Percentiles rank a stretch among this genome's conserved stretches.
Conservation (phyloP, 2,797 vertebrate genomes). For the Urophycis tenuis region DNA sequence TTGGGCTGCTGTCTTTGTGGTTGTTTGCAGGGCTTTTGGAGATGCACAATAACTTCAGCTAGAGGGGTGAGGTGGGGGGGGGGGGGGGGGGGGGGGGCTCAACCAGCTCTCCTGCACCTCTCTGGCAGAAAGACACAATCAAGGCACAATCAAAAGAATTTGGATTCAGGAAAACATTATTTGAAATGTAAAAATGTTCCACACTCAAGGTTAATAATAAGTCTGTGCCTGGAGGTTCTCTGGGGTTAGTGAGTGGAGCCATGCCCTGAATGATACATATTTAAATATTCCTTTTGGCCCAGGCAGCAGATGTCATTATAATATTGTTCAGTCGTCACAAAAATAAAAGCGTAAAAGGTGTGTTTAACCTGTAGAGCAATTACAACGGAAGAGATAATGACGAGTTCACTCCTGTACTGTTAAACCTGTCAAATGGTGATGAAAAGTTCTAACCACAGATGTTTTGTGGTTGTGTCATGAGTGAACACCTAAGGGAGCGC, state of each 20-base stretch:
- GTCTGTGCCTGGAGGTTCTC: neutral
- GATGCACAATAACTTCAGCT: constrained; percentile 9
- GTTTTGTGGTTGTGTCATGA: neutral
- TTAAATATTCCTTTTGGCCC: neutral
- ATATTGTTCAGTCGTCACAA: neutral
- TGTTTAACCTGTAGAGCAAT: neutral
- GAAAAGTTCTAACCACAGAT: neutral
- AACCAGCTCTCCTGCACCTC: too few relatives aligned
- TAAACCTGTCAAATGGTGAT: neutral
- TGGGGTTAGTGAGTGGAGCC: neutral
- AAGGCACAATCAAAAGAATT: constrained; percentile 8
- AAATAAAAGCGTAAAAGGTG: neutral
- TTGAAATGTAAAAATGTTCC: constrained; percentile 1
- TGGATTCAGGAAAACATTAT: constrained; percentile 5
- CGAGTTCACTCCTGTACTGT: neutral
- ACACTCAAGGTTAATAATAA: neutral
- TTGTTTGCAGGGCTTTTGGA: constrained; percentile 19
- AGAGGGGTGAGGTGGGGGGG: too few relatives aligned
- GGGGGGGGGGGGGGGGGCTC: neutral
- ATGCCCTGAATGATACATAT: constrained; percentile 8
- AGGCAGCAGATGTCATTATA: neutral
- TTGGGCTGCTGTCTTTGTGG: constrained; percentile 22
- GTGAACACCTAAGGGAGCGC: neutral
- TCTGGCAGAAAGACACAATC: constrained; percentile 5
- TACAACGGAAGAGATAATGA: neutral